Base-by-base conservation (phyloP, 1,140 invertebrate genomes). In the Papilio dardanus region DNA sequence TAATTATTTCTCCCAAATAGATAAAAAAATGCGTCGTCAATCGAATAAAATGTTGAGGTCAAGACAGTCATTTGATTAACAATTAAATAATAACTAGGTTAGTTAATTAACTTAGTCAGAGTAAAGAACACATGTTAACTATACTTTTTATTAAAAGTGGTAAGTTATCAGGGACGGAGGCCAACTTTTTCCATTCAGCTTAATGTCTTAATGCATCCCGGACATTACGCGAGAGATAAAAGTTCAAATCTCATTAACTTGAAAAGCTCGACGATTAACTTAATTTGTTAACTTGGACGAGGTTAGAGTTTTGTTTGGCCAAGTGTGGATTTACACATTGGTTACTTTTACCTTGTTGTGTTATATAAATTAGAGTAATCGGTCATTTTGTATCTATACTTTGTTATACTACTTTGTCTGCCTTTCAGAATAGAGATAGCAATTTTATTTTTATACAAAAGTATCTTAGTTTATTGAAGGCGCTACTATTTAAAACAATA, bases 171-270 rank as follows among this genome's bases (percentile, higher is more conserved):
- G 7, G 19, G 19, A 40, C 33, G 0, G 67, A 21, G 10, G 33
- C 3, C 35, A 69, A 69, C 35, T 69, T 69, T 69, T 69, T 35
- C 14, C 33, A 42, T 69, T 35, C 35, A n/a, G 33, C 35, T 69
- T 69, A 69, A 69, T 69, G 33, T 37, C 67, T 69, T 69, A 69
- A 69, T 40, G 33, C 67, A 69, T 37, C 67, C 19, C 33, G 31
- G 67, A 37, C 67, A 69, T 69, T 69, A 69, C 19, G 33, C 2
- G 67, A 21, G 66, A 69, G 67, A 69, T 69, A 69, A 69, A 69
- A 69, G 67, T 69, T 69, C 67, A 24, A 35, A 69, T 69, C 67
- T 69, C 67, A 69, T 69, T 69, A 69, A 69, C 67, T 69, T 69
- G 67, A 40, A 69, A 69, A 69, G 67, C 67, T 69, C 67, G 7